Evolutionary conservation across 2,888 invertebrate genomes (phyloP).

Genomic region (Sthenelais limicola): DNA sequence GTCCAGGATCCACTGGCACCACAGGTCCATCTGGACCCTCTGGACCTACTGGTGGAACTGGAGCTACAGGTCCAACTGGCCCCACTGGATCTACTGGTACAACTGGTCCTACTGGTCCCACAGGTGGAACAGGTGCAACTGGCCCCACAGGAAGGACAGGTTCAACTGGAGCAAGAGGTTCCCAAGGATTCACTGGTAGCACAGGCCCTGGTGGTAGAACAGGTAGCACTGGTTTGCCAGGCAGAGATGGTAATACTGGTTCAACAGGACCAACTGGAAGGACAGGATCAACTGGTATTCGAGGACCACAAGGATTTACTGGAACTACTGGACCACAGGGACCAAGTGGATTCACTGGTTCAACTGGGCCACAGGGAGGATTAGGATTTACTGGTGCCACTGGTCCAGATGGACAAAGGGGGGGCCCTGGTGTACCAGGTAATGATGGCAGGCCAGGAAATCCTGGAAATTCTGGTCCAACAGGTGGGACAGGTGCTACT

Average conservation of each 20-base stretch:
- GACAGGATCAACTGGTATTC: constrained; percentile 37
- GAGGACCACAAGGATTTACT: constrained; percentile 38
- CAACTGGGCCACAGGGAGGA: not conserved
- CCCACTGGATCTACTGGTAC: constrained; percentile 31
- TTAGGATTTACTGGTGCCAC: constrained; percentile 27
- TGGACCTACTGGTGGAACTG: not conserved
- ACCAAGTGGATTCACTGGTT: constrained; percentile 19
- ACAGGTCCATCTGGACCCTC: not conserved
- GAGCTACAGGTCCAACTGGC: constrained; percentile 40
- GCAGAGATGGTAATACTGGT: constrained; percentile 41
- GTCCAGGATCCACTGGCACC: not conserved
- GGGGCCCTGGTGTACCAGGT: constrained; percentile 19
- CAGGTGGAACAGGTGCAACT: constrained; percentile 40
- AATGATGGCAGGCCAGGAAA: constrained; percentile 38
- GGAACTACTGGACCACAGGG: constrained; percentile 13
- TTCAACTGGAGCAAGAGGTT: constrained; percentile 2
- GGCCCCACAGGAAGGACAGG: constrained; percentile 24
- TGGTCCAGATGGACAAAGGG: constrained; percentile 24
- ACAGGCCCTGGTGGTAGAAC: constrained; percentile 31
- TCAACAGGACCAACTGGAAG: constrained; percentile 31
- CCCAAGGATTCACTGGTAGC: not conserved
- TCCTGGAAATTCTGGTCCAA: constrained; percentile 42
- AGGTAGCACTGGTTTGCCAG: constrained; percentile 33
- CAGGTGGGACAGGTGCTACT: constrained; percentile 40
- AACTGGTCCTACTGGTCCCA: constrained; percentile 38